Percentiles rank a stretch among this genome's conserved stretches.
These are phyloP conservation scores for Mya arenaria DNA, from an alignment of 1,140 invertebrate genomes.

Conservation along the genomic window DNA sequence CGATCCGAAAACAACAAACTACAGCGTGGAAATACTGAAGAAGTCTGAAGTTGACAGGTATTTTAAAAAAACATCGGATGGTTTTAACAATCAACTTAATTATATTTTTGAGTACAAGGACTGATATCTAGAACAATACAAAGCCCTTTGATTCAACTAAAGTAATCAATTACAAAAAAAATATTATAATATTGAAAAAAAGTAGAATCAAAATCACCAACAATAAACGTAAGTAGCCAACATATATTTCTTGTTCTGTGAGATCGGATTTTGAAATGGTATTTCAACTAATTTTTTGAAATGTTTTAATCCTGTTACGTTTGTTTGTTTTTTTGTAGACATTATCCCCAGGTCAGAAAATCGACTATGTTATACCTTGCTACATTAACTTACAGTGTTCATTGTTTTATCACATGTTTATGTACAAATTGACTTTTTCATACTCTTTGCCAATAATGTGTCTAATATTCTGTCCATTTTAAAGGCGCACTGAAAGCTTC, in stretches of 20 bases:
- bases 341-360: background rate
- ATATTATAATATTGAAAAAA: background rate
- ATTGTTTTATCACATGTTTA: no score
- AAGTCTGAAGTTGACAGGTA: conserved; percentile 56
- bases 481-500: conserved; percentile 33
- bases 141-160: background rate
- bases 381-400: no score
- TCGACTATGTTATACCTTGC: no score
- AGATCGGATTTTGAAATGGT: background rate
- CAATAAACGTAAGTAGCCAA: background rate
- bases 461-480: background rate
- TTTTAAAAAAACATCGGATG: background rate
- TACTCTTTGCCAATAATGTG: background rate
- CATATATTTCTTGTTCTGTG: background rate
- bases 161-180: background rate
- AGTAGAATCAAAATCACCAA: background rate
- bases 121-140: background rate
- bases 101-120: background rate
- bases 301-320: background rate
- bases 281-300: background rate
- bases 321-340: conserved; percentile 16
- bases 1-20: background rate
- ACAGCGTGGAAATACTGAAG: conserved; percentile 24
- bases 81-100: background rate
- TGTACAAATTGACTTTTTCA: conserved; percentile 34